Evolutionary conservation across 2,888 invertebrate genomes (phyloP), one percentile per base, ranked within the genome.

Genomic region (Suillia variegata): DNA sequence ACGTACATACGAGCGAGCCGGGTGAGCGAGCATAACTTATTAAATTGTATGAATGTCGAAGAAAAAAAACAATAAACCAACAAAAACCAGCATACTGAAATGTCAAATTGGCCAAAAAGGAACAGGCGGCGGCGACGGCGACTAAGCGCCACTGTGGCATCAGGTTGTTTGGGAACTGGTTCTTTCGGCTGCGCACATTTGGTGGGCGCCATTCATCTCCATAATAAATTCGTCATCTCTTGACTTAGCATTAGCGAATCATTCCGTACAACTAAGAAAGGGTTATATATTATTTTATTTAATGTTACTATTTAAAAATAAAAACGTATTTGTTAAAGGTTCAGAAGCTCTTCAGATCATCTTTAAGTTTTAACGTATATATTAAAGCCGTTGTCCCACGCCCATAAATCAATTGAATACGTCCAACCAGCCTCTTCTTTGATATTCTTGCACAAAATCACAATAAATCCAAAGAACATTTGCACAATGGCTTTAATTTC

Each of bases 171-270:
- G 38, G 8, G 38, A 5, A 20, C 6, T 45, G 3, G 4, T 17
- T 17, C 5, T 17, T 45, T 4, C 10, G n/a, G 3, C 38, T 12
- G 38, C 42, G 54, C 63, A 65, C 69, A 69, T 71, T 75, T 71
- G 74, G 71, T 76, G 74, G 78, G 78, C 79, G 79, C 79, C 79
- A 79, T 74, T 77, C 76, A 74, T 76, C 73, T 75, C 69, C 73
- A 73, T 76, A 76, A 76, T 75, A 73, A 75, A 75, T 75, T 75
- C 74, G 71, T 76, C 74, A 71, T 67, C 17, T 4, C 3, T 45
- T 38, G 38, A n/a, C n/a, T n/a, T n/a, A n/a, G n/a, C n/a, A n/a
- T n/a, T n/a, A n/a, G n/a, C n/a, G n/a, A n/a, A n/a, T n/a, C n/a
- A n/a, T n/a, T n/a, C n/a, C n/a, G n/a, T n/a, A n/a, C n/a, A n/a